Base-by-base conservation (phyloP, 35 echinoderm and acorn worm species). In the Antedon bifida region DNA sequence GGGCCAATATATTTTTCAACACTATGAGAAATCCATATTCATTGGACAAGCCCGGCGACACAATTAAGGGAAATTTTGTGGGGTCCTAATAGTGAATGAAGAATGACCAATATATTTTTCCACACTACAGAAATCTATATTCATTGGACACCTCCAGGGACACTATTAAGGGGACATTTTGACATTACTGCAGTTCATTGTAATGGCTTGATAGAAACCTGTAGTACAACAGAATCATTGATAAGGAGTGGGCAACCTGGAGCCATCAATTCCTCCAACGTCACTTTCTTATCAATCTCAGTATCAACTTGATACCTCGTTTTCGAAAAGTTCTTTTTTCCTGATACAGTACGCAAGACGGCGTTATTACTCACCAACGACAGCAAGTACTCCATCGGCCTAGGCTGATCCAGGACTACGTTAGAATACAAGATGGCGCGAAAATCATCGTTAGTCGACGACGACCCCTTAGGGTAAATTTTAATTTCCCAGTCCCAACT, bases 401-500 rank as follows among this genome's bases (percentile, higher is more conserved):
- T 81, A 0, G 94, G 90, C 39, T 90, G 90, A 77, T 97, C 94
- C 35, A 97, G 82, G 34, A 97, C 87, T 75, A 97, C 87, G 46
- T 97, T 97, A 9, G 94, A 97, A 75, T 97, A 97, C 9, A 97
- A 83, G 32, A 97, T 87, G 36, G 90, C 91, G 34, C 94, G 84
- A 83, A 97, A 97, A 39, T 97, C 90, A 30, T 97, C 94, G 73
- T 90, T 97, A 75, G 86, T 97, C 30, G 90, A 89, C 0, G 94
- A 92, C 29, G 90, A 92, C 17, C 94, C 94, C 82, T 97, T 97
- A 30, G 94, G 94, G 74, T 97, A 92, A 16, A 97, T 97, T 82
- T 97, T 97, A 11, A 97, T 77, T 76, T 97, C 94, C 94, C 94
- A 97, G 45, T 97, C 94, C 94, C 94, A 97, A 46, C 94, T 97